Evolutionary conservation across 2,797 vertebrate species (phyloP), one percentile per base, ranked within the genome.

Genomic region (Sebastes dallii): DNA sequence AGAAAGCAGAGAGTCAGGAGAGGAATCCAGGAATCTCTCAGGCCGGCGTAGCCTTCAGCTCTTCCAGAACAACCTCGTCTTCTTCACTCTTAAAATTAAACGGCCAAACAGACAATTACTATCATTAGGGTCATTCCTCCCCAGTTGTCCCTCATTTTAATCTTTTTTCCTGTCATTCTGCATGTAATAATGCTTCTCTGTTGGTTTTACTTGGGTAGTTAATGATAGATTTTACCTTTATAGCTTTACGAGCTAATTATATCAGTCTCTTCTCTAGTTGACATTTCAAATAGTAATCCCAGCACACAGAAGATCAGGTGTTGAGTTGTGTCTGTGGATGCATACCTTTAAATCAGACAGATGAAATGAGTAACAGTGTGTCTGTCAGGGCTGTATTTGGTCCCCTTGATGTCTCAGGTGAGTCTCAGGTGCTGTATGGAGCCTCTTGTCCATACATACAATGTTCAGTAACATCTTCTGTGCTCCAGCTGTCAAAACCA

Each of bases 51-150:
- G 91, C 93, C 90, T 88, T 93, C 80, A 90, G 90, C 89, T 87
- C 84, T 91, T 90, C 79, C 66, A 90, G 75, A 72, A 67, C 81
- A 85, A 80, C 85, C 59, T 66, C 72, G 72, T 82, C 78, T 77
- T 84, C 75, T 60, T 84, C 68, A 75, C 75, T 89, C 85, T 86
- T 94, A 88, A 94, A 94, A 91, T 88, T 92, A 91, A 92, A 92
- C 39, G 81, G 60, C 85, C 80, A 76, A 75, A 83, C 83, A 85
- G 74, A 85, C 66, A 90, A 90, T 92, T 88, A 93, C 90, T 89
- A 87, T 94, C 85, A 93, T 96, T 94, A 94, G 73, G 77, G 82
- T 88, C 87, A 75, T 91, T 92, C 86, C 80, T 66, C 55, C 84
- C 68, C 77, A 68, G 83, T 85, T 83, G 87, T 80, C 83, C 56